A percentile compares a stretch with the other conserved stretches of the same genome.
phyloP scores from a whole-genome alignment of 2,888 invertebrate species.

The Andrena dorsata region DNA sequence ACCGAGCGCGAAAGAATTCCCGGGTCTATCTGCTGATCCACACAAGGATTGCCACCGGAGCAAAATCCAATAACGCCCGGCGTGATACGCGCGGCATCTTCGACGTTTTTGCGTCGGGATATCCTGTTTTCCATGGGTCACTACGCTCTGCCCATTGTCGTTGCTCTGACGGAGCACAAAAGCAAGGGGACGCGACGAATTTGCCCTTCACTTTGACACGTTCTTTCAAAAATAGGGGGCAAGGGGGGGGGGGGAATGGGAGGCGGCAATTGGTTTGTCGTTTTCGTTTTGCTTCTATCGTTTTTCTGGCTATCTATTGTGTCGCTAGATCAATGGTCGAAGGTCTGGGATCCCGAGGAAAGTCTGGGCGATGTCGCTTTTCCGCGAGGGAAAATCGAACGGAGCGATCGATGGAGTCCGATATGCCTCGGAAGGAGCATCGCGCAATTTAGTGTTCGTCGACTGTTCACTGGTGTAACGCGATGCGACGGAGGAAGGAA shows the following conservation, averaged over 20 bases:
- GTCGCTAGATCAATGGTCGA: not conserved
- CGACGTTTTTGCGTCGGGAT: constrained; percentile 62
- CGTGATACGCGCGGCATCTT: constrained; percentile 58
- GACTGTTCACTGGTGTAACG: constrained; percentile 27
- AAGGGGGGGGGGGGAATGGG: not conserved
- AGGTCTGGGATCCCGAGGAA: not conserved
- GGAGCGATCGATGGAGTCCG: not conserved
- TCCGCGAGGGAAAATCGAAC: constrained; percentile 10
- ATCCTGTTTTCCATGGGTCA: constrained; percentile 49
- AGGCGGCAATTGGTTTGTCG: not conserved
- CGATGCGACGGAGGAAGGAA: not conserved
- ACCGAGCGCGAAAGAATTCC: constrained; percentile 17
- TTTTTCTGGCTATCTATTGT: no score
- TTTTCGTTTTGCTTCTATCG: not conserved
- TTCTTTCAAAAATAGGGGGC: not conserved
- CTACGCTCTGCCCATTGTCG: constrained; percentile 27
- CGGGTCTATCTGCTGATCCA: not conserved
- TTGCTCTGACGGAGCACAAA: constrained; percentile 15
- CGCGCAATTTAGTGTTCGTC: constrained; percentile 25
- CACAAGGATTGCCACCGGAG: constrained; percentile 54
- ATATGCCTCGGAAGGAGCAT: no score
- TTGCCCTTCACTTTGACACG: not conserved
- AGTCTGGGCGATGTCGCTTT: not conserved
- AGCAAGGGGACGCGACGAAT: constrained; percentile 28
- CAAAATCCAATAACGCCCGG: constrained; percentile 65